Conservation (phyloP, 2,797 vertebrate species). For the Sebastes goodei region DNA sequence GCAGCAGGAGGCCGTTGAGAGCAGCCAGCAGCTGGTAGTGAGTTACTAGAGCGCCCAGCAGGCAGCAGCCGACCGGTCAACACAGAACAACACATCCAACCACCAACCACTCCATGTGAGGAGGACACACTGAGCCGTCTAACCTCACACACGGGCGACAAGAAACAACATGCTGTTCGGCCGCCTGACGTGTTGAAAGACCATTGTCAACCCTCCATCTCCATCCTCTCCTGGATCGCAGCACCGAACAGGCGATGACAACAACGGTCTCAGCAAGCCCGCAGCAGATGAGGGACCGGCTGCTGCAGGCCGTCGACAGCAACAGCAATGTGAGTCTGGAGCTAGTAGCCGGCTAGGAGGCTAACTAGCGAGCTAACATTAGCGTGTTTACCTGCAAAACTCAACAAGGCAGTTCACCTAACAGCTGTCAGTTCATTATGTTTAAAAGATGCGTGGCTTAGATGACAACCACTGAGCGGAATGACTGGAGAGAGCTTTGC, state of each 20-base stretch:
- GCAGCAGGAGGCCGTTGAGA: slow-evolving; percentile 77
- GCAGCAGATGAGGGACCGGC: slow-evolving; percentile 99
- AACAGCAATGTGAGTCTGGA: slow-evolving; percentile 93
- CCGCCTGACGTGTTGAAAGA: slow-evolving; percentile 70
- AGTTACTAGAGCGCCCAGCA: slow-evolving; percentile 66
- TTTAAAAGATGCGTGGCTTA: not conserved
- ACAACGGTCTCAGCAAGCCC: slow-evolving; percentile 97
- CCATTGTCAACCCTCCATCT: slow-evolving; percentile 58
- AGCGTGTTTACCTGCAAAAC: slow-evolving; percentile 56
- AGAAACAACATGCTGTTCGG: slow-evolving; percentile 78
- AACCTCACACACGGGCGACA: slow-evolving; percentile 56
- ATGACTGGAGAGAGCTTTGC: not conserved
- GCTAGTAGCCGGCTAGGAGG: slow-evolving; percentile 52
- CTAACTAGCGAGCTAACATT: slow-evolving; percentile 21
- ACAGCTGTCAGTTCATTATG: not conserved
- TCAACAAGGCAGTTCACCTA: not conserved
- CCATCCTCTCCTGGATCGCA: slow-evolving; percentile 85
- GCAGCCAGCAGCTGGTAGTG: slow-evolving; percentile 77
- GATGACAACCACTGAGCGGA: not conserved
- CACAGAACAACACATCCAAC: slow-evolving; percentile 45
- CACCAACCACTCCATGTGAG: slow-evolving; percentile 69
- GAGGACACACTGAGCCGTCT: slow-evolving; percentile 49
- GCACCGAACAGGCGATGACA: slow-evolving; percentile 95
- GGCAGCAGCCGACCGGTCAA: slow-evolving; percentile 61
- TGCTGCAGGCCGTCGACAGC: slow-evolving; percentile 98